A percentile compares a stretch with the other conserved stretches of the same genome.
phyloP scores from a whole-genome alignment of 2,888 invertebrate species.

The Dusona sp. region DNA sequence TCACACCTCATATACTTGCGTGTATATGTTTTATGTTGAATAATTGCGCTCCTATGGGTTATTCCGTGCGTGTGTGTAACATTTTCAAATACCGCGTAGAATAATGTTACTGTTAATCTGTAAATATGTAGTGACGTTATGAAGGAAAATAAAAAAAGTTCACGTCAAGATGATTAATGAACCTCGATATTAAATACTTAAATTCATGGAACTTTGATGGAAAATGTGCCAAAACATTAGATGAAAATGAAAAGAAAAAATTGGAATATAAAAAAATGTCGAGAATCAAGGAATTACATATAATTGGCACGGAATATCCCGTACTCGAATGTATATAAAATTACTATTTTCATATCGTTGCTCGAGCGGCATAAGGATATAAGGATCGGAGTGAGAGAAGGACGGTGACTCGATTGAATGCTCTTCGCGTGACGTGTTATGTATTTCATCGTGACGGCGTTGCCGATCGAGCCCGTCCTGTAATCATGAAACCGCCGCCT shows the following conservation, averaged over 20 bases:
- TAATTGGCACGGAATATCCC: not conserved
- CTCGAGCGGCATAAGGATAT: conserved; percentile 20
- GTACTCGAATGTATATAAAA: not conserved
- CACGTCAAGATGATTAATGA: too few relatives aligned
- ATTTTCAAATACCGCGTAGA: not conserved
- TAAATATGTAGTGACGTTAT: too few relatives aligned
- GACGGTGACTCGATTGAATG: conserved; percentile 53
- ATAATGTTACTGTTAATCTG: too few relatives aligned
- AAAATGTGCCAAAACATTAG: not conserved
- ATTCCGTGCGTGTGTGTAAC: not conserved
- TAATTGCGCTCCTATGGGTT: conserved; percentile 25
- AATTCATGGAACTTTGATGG: not conserved
- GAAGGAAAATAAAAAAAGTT: too few relatives aligned
- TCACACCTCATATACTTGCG: not conserved
- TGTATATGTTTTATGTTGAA: not conserved
- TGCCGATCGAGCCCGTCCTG: conserved; percentile 62
- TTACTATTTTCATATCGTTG: conserved; percentile 7
- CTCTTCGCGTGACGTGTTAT: conserved; percentile 60
- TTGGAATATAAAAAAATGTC: not conserved
- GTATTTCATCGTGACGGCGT: conserved; percentile 61
- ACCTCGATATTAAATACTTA: not conserved
- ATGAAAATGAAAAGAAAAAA: not conserved
- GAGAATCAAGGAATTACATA: not conserved
- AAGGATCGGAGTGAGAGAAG: conserved; percentile 39
- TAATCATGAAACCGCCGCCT: conserved; percentile 66